phyloP scores from a whole-genome alignment of 2,888 invertebrate species.

The Nemoura dubitans region DNA sequence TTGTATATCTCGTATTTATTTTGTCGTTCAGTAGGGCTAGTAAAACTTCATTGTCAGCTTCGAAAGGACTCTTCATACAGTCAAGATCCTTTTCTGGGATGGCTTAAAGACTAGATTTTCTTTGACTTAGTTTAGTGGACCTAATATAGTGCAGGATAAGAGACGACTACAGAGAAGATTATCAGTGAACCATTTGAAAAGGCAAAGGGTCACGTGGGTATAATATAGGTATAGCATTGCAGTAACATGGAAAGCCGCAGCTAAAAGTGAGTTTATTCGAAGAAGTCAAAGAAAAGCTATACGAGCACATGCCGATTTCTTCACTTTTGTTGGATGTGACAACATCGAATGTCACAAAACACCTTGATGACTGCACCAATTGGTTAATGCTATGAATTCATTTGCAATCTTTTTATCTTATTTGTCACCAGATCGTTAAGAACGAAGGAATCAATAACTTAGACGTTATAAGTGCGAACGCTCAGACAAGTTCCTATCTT shows the following conservation, averaged over 20 bases:
- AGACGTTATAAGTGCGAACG: not conserved
- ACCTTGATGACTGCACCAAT: not conserved
- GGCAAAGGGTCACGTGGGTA: not conserved
- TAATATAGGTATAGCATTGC: not conserved
- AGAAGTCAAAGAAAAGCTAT: not conserved
- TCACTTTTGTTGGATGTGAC: not conserved
- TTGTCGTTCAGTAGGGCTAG: conserved; percentile 37
- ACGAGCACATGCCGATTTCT: not conserved
- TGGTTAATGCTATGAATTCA: not conserved
- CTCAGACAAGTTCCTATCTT: not conserved
- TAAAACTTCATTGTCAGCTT: conserved; percentile 30
- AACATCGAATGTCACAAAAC: not conserved
- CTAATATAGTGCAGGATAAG: too few species aligned
- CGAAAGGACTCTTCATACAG: not conserved
- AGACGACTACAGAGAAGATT: too few species aligned
- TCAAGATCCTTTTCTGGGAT: not conserved
- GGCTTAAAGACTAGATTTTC: not conserved
- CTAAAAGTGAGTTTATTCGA: not conserved
- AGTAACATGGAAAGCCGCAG: not conserved
- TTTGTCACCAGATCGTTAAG: not conserved
- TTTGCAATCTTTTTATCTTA: not conserved
- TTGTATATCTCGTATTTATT: conserved; percentile 18
- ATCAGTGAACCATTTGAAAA: not conserved
- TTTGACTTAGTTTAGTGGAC: too few species aligned
- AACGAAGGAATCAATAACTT: not conserved